Evolutionary conservation across 2,797 vertebrate genomes (phyloP), one percentile per base, ranked within the genome.

Genomic region (Mustela erminea): DNA sequence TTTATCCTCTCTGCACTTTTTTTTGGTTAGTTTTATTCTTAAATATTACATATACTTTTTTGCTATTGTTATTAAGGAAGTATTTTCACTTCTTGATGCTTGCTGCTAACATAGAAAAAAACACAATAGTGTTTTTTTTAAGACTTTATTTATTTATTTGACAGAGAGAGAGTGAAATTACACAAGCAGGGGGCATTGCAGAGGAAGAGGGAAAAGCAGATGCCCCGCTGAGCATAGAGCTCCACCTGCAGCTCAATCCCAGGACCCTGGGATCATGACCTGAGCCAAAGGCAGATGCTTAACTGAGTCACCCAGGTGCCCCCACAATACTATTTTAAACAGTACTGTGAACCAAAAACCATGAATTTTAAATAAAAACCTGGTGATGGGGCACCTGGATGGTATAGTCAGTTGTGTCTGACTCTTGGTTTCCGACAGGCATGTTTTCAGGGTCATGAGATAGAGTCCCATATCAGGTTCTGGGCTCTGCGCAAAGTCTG

Each of bases 31-130:
- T 32, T 64, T 80, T 84, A 94, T 82, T 92, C 20, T 32, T 81
- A 66, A 83, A 9, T 72, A 14, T 35, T 54, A 35, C 20, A 72
- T 21, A 58, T 23, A 68, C 25, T 29, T 78, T 96, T 86, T 72
- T 88, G 20, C 38, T 89, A 52, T 23, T 13, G 17, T 32, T 93
- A 43, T 80, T 75, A 93, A 80, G 20, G 58, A 17, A 77, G 60
- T 70, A 75, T 68, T 93, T 96, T 93, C 13, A 72, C 90, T 84
- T 81, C 15, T 85, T 17, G 15, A 38, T 74, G 17, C 18, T 92
- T 96, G 49, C 29, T 95, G 32, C 46, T 92, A 94, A 89, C 8
- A 35, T 21, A 66, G 35, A 72, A 56, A 64, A 75, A 58, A 72
- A 29, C 3, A 1, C 54, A 56, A 25, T 58, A 58, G 56, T 58